These are phyloP conservation scores for Ceratotherium simum DNA, from an alignment of 2,113 vertebrate species.

Conservation along the genomic window DNA sequence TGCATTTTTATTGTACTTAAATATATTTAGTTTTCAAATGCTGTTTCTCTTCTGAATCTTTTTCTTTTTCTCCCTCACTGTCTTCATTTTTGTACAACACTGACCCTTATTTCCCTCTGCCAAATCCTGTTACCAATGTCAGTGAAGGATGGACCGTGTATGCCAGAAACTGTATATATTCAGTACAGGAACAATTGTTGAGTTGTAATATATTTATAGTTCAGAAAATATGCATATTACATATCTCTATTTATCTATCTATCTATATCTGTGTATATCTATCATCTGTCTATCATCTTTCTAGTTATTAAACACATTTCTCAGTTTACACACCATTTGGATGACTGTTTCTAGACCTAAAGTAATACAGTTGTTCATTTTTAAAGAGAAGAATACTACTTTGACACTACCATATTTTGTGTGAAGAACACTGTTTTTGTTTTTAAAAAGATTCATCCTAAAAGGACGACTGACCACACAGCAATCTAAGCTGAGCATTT, in stretches of 20 bases:
- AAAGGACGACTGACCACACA: background rate
- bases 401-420: background rate
- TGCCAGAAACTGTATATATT: background rate
- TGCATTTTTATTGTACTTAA: constrained; percentile 78
- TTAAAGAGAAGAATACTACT: background rate
- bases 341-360: background rate
- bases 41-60: background rate
- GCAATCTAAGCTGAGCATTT: background rate
- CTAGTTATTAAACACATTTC: background rate
- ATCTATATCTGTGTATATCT: too few species aligned
- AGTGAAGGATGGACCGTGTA: background rate
- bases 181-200: background rate
- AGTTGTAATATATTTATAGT: background rate
- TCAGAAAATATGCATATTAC: background rate
- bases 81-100: background rate
- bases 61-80: background rate
- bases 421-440: background rate
- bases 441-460: background rate
- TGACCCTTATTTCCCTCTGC: background rate
- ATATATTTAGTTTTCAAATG: constrained; percentile 72
- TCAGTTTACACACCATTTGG: background rate
- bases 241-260: background rate
- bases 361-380: background rate
- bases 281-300: background rate
- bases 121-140: background rate